Percentiles rank a stretch among this genome's conserved stretches.
Evolutionary conservation across 2,888 invertebrate species (phyloP).

Genomic region (Strigamia crassipes): DNA sequence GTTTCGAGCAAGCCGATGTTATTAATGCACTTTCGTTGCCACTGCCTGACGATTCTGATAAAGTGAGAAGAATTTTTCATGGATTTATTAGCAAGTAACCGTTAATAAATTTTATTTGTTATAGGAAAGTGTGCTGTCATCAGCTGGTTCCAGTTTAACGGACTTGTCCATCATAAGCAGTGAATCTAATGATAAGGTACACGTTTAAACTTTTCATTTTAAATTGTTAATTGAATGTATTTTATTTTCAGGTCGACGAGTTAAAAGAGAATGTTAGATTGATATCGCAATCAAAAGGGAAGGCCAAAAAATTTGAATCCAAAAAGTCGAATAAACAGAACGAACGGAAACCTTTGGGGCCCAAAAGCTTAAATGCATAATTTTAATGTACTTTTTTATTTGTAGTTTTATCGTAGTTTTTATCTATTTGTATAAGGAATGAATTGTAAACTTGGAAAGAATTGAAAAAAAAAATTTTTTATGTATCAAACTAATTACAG

Average conservation of each 20-base stretch:
- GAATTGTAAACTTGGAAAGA: background rate
- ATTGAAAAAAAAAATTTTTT: background rate
- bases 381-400: background rate
- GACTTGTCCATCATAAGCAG: background rate
- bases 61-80: background rate
- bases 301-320: background rate
- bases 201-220: background rate
- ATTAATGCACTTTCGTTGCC: background rate
- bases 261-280: background rate
- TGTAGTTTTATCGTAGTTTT: background rate
- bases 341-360: background rate
- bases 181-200: slow-evolving; percentile 10
- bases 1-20: background rate
- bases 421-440: background rate
- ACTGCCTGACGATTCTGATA: background rate
- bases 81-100: background rate
- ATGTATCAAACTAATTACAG: background rate
- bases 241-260: background rate
- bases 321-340: background rate
- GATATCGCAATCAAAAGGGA: background rate
- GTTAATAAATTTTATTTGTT: background rate
- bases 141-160: background rate
- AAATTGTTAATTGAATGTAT: background rate
- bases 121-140: background rate
- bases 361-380: slow-evolving; percentile 11